Percentiles rank a stretch among this genome's conserved stretches.
Evolutionary conservation across 2,113 vertebrate genomes (phyloP).

Genomic region (Loxodonta africana): DNA sequence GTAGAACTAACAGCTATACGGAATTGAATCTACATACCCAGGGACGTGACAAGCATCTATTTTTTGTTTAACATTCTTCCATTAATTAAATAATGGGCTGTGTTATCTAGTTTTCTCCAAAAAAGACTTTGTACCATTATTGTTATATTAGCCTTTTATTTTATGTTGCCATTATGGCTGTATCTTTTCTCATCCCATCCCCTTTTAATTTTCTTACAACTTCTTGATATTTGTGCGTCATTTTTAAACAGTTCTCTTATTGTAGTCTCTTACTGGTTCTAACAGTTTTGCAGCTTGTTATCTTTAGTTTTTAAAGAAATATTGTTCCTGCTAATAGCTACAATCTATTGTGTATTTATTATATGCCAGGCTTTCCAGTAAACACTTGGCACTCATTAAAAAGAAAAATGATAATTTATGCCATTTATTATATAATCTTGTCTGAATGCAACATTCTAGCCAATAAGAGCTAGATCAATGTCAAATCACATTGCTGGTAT

Average conservation of each 20-base stretch:
- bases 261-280: not conserved
- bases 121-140: not conserved
- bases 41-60: not conserved
- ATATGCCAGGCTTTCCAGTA: not conserved
- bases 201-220: not conserved
- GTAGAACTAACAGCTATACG: not conserved
- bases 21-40: not conserved
- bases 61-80: not conserved
- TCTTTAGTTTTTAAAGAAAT: conserved; percentile 13
- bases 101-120: not conserved
- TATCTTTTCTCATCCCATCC: not conserved
- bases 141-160: not conserved
- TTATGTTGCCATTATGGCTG: not conserved
- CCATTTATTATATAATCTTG: not conserved
- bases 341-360: not conserved
- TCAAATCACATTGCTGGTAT: not conserved
- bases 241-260: not conserved
- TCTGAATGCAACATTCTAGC: not conserved
- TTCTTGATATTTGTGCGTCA: not conserved
- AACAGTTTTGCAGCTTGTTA: not conserved
- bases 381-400: not conserved
- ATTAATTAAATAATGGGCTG: not conserved
- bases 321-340: not conserved
- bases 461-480: not conserved
- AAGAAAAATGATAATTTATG: not conserved